Percentiles rank a stretch among this genome's conserved stretches.
phyloP scores from a whole-genome alignment of 1,140 invertebrate species.

The Heliothis subflexa region DNA sequence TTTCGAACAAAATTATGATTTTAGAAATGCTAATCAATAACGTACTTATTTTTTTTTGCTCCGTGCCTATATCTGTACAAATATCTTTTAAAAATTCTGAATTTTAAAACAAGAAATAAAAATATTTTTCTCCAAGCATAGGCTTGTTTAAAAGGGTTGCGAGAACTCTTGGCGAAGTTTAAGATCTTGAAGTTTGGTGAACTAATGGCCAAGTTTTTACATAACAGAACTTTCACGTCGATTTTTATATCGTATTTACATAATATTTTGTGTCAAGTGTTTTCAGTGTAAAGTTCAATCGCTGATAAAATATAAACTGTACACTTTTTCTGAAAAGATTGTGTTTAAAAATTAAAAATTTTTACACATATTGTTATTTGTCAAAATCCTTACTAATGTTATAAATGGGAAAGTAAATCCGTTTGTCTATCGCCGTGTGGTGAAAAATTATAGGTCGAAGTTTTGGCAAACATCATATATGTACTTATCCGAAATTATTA shows the following conservation, averaged over 20 bases:
- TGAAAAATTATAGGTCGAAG: too few relatives aligned
- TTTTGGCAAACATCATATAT: too few relatives aligned
- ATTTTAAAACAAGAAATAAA: conserved; percentile 2
- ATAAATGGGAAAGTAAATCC: too few relatives aligned
- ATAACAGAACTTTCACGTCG: conserved; percentile 18
- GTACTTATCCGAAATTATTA: too few relatives aligned
- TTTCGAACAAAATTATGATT: too few relatives aligned
- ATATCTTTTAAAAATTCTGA: neutral
- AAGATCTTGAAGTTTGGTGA: conserved; percentile 20
- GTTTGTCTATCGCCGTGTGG: too few relatives aligned
- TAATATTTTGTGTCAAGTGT: conserved; percentile 14
- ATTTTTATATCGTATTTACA: conserved; percentile 34
- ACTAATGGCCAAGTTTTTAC: conserved; percentile 33
- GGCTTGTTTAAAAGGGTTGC: conserved; percentile 29
- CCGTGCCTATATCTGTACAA: too few relatives aligned
- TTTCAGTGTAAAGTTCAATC: conserved; percentile 10
- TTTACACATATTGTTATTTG: too few relatives aligned
- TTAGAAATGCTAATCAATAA: too few relatives aligned
- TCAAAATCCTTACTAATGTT: too few relatives aligned
- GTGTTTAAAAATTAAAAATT: neutral
- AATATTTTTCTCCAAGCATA: neutral
- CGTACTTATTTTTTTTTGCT: too few relatives aligned
- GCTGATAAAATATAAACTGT: neutral
- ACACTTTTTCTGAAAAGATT: neutral
- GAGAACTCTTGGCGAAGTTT: conserved; percentile 4